Conservation (phyloP, 2,888 invertebrate species). For the Philhelius pedissequus region DNA sequence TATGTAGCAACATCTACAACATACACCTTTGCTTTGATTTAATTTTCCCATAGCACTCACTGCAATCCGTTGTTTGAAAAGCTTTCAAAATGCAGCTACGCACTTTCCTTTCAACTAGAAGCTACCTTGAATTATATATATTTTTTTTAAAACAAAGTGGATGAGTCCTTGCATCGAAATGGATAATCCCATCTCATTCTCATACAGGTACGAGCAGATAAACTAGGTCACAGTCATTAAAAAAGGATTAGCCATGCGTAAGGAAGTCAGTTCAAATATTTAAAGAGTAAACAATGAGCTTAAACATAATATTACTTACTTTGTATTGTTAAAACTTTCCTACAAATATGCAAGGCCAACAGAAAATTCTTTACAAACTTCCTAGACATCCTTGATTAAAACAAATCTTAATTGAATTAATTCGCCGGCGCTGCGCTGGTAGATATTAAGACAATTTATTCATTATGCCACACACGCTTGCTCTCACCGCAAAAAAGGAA, state of each 20-base stretch:
- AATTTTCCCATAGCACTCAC: background rate
- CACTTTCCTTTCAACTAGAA: background rate
- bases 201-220: background rate
- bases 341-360: background rate
- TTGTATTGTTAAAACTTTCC: background rate
- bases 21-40: background rate
- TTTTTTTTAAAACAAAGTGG: background rate
- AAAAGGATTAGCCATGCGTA: background rate
- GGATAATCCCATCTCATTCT: background rate
- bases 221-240: constrained; percentile 10
- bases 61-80: background rate
- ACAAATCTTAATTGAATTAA: constrained; percentile 6
- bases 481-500: background rate
- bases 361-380: background rate
- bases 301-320: background rate
- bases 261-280: background rate
- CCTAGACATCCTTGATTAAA: background rate
- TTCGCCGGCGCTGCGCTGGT: no score
- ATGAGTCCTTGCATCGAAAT: background rate
- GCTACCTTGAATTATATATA: background rate
- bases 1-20: background rate
- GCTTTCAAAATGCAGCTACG: background rate
- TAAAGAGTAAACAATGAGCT: background rate
- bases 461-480: background rate
- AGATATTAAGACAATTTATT: background rate